A percentile compares a stretch with the other conserved stretches of the same genome.
phyloP scores from a whole-genome alignment of 2,888 invertebrate genomes.

The Tupiocoris notatus region DNA sequence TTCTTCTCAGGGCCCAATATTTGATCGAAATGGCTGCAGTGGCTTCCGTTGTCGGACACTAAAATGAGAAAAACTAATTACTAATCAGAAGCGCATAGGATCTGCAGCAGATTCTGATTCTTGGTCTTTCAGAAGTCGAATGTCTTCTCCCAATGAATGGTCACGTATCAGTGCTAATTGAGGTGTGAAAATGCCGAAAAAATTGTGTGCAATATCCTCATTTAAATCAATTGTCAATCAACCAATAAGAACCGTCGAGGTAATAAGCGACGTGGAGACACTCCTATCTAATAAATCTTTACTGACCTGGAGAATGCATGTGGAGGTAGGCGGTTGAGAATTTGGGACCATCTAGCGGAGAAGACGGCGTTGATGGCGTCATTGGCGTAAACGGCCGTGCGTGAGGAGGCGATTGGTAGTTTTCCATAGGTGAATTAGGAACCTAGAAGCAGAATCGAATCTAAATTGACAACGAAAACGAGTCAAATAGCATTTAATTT shows the following conservation, averaged over 20 bases:
- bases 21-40: conserved; percentile 41
- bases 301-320: conserved; percentile 56
- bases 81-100: too few species aligned
- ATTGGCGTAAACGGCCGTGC: conserved; percentile 49
- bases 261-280: too few species aligned
- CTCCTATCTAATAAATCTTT: background rate
- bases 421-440: conserved; percentile 47
- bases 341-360: conserved; percentile 44
- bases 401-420: conserved; percentile 51
- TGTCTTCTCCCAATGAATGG: too few species aligned
- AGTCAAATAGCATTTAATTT: too few species aligned
- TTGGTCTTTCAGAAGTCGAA: too few species aligned
- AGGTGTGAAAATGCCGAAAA: too few species aligned
- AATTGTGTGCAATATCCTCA: background rate
- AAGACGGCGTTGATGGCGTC: conserved; percentile 48
- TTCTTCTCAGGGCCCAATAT: conserved; percentile 46
- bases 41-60: conserved; percentile 43
- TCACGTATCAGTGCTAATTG: background rate
- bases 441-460: too few species aligned
- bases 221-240: background rate
- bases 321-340: conserved; percentile 56
- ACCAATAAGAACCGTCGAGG: background rate
- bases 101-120: too few species aligned
- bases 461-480: too few species aligned
- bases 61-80: too few species aligned